phyloP scores from a whole-genome alignment of 1,140 invertebrate genomes.

The Theocolax elegans region DNA sequence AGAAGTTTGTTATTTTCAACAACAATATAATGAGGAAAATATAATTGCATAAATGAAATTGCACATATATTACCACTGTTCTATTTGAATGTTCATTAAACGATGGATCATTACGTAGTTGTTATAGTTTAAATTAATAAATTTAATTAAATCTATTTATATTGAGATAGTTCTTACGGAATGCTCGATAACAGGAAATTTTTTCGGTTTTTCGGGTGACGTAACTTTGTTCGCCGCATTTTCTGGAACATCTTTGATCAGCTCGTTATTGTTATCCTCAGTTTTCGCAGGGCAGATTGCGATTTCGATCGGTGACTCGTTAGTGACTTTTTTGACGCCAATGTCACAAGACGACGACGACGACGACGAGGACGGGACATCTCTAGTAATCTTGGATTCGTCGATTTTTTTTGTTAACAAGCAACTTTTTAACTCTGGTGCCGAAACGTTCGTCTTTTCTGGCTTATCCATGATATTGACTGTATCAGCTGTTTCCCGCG shows the following conservation, averaged over 20 bases:
- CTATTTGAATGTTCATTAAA: no score
- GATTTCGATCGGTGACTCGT: no score
- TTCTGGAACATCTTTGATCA: background rate
- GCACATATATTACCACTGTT: no score
- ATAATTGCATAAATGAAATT: no score
- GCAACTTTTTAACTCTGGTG: background rate
- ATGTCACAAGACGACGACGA: no score
- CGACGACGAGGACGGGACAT: no score
- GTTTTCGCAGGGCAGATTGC: background rate
- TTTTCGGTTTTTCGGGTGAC: conserved; percentile 20
- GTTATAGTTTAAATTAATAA: no score
- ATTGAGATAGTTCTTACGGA: conserved; percentile 37
- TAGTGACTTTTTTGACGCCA: background rate
- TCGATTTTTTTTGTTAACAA: background rate
- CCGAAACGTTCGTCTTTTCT: background rate
- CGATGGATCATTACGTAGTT: no score
- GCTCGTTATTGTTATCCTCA: background rate
- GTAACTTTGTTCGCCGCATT: background rate
- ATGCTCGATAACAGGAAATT: conserved; percentile 42
- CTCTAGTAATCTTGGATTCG: conserved; percentile 13
- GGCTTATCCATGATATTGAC: conserved; percentile 21
- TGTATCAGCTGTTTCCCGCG: no score
- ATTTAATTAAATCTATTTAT: no score
- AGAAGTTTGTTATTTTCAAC: no score
- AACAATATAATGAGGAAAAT: no score